Base-by-base conservation (phyloP, 2,888 invertebrate species). In the Allacma fusca region DNA sequence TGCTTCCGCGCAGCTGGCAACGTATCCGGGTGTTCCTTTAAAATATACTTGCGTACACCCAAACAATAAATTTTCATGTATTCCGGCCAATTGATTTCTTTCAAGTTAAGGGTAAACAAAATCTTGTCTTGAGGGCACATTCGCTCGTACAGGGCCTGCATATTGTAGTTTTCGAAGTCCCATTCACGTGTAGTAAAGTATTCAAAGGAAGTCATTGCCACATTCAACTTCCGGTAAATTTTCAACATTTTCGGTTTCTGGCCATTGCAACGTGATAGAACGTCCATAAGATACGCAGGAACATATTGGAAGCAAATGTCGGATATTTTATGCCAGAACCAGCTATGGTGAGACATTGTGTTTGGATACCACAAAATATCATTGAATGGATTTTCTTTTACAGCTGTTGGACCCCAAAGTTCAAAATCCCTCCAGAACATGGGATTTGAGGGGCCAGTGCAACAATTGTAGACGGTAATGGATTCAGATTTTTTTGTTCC, bases 281-380 rank as follows among this genome's bases (percentile, higher is more conserved):
- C 87, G 88, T 98, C 98, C 86, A 95, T 89, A 74, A 95, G 86
- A 85, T 94, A 92, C 28, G 98, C 98, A 29, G 98, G 98, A 85
- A 94, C 88, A 87, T 93, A 92, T 87, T 98, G 98, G 85, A 93
- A 89, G 83, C 92, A 89, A 86, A 93, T 92, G 44, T 92, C 86
- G 82, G 90, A n/a, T n/a, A n/a, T n/a, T n/a, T n/a, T 89, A 88
- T 97, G 95, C 84, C 93, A 87, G 80, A 93, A 86, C 79, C 91
- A 90, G 86, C 91, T 93, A 85, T 90, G 91, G 81, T 93, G 93
- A 84, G 94, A 91, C 79, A 91, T 91, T 0, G 95, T 95, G 76
- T 93, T 93, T 0, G 95, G 95, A 87, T 94, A 93, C 97, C 95
- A 93, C 86, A 94, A 88, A 74, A 91, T 89, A 57, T 90, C 89